phyloP scores from a whole-genome alignment of 2,888 invertebrate species.

The Melipona bicolor region DNA sequence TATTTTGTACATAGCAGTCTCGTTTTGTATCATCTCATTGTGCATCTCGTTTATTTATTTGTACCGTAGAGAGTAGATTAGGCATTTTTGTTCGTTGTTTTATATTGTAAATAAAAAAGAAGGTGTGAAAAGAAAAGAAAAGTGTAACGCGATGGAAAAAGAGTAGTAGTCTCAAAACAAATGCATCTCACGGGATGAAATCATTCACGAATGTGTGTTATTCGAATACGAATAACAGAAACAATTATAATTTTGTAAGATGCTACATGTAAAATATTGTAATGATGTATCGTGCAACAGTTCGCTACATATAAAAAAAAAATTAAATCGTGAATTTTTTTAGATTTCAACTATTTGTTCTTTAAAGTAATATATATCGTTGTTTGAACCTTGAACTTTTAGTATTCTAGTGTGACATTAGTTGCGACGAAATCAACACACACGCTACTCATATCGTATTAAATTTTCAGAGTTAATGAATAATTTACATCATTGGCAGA shows the following conservation, averaged over 20 bases:
- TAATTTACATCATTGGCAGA: conserved; percentile 47
- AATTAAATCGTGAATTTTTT: conserved; percentile 38
- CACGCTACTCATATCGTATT: not conserved
- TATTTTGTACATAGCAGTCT: conserved; percentile 71
- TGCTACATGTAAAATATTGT: conserved; percentile 29
- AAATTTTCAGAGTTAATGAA: conserved; percentile 41
- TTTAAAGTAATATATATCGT: not conserved
- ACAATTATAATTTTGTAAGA: conserved; percentile 47
- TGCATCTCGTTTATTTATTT: conserved; percentile 66
- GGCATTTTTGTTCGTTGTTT: conserved; percentile 28
- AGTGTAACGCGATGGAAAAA: conserved; percentile 21
- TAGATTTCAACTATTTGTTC: not conserved
- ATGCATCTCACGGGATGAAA: not conserved
- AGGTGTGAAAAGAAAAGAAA: not conserved
- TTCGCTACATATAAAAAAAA: conserved; percentile 28
- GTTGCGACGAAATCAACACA: conserved; percentile 27
- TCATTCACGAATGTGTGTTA: conserved; percentile 13
- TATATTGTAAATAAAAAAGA: conserved; percentile 59
- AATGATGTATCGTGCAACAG: conserved; percentile 13
- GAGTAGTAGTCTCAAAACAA: not conserved
- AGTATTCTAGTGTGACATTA: not conserved
- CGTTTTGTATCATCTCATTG: conserved; percentile 67
- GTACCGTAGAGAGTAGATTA: conserved; percentile 49
- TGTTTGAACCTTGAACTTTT: not conserved
- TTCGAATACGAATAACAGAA: conserved; percentile 8